These are phyloP conservation scores for Dascillus cervinus DNA, from an alignment of 2,888 invertebrate species.

Conservation along the genomic window DNA sequence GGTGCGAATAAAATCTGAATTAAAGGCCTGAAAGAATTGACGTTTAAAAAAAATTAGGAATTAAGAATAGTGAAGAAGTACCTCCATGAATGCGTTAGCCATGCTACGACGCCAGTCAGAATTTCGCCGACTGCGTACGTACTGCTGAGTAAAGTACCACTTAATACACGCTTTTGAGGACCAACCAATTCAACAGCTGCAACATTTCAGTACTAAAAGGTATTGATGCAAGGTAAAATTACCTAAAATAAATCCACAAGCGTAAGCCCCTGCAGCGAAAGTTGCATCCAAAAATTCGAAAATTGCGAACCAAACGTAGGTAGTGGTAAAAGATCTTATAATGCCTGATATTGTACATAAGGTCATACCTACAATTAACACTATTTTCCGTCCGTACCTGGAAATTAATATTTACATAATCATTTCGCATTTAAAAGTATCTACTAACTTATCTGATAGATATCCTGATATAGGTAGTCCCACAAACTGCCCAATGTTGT, in stretches of 20 bases:
- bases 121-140: constrained; percentile 67
- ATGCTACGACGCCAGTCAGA: constrained; percentile 58
- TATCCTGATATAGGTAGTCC: constrained; percentile 52
- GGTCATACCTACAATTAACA: constrained; percentile 50
- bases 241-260: constrained; percentile 62
- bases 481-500: constrained; percentile 9
- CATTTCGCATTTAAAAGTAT: background rate
- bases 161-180: constrained; percentile 62
- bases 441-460: constrained; percentile 55
- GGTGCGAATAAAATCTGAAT: constrained; percentile 54
- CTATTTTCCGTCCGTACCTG: constrained; percentile 54
- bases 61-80: no score
- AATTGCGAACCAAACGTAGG: constrained; percentile 59
- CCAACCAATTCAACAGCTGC: constrained; percentile 70
- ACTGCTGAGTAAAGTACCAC: constrained; percentile 61
- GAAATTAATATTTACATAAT: constrained; percentile 11
- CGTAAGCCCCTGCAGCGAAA: constrained; percentile 62
- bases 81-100: constrained; percentile 62
- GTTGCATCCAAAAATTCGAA: constrained; percentile 67
- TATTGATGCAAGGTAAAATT: no score
- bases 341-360: constrained; percentile 60
- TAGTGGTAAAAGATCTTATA: constrained; percentile 58
- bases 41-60: no score
- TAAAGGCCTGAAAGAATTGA: constrained; percentile 30
- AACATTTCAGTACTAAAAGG: no score